Base-by-base conservation (phyloP, 2,797 vertebrate genomes). In the Dryobates pubescens region DNA sequence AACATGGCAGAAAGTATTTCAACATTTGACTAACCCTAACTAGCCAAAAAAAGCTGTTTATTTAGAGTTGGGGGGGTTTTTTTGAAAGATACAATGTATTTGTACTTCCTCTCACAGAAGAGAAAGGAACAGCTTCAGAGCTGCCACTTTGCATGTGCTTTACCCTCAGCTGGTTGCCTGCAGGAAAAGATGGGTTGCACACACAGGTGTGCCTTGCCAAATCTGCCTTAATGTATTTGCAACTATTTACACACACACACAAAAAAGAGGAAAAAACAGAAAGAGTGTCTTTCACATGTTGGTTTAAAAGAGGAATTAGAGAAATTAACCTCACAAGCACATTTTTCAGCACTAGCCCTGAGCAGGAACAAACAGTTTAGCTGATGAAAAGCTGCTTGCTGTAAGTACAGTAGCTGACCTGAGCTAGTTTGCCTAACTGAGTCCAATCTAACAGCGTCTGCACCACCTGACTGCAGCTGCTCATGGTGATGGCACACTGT, bases 281-380 rank as follows among this genome's bases (percentile, higher is more conserved):
- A 43, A 26, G 5, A 63, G 17, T 1, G 3, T 82, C 30, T 82
- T 80, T 81, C 53, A 78, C 53, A 75, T 36, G n/a, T 53, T 72
- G 47, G 43, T 88, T 88, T 63, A 47, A 86, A 92, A 94, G 77
- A 78, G 72, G 56, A 94, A 85, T 82, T 89, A 89, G 38, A 84
- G 56, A 93, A 81, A 78, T 16, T 61, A 92, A 89, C 47, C 56
- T 88, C 51, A 70, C 67, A 75, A 88, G 38, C 41, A 81, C 36
- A 53, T 76, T 80, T 93, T 73, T 85, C 10, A 0, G 47, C 51
- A 24, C 54, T 47, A 47, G 16, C 20, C 53, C 53, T n/a, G 30
- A 73, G 80, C 56, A 89, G 67, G 53, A 83, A 59, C 38, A 75
- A 82, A 79, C 6, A 17, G 69, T 82, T 90, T 16, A 89, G 81